phyloP scores from a whole-genome alignment of 2,113 vertebrate species.

The Cephalopholis sonnerati region DNA sequence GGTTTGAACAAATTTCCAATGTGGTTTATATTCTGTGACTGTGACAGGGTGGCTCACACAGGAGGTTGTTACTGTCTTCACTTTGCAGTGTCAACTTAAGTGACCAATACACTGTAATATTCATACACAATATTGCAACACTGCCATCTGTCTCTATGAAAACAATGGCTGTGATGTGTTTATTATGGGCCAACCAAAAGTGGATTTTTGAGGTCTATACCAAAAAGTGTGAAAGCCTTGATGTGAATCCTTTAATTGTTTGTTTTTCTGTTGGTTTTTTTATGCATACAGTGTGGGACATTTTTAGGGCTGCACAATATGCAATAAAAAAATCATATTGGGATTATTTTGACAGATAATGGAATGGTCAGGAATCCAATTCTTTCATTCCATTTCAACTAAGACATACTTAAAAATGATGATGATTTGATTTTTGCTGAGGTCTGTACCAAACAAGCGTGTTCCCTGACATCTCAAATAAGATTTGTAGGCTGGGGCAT shows the following conservation, averaged over 20 bases:
- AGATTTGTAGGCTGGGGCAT: no score
- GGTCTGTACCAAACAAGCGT: no score
- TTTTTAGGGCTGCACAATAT: no score
- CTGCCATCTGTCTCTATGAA: not conserved
- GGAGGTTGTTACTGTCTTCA: not conserved
- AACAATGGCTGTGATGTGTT: not conserved
- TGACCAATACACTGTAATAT: not conserved
- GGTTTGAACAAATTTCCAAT: conserved; percentile 24
- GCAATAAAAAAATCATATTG: no score
- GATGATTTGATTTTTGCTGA: no score
- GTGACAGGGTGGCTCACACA: not conserved
- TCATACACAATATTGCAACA: not conserved
- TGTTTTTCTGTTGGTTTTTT: not conserved
- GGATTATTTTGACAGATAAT: no score
- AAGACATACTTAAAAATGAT: no score
- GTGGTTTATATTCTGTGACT: not conserved
- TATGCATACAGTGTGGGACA: no score
- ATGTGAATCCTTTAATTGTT: not conserved
- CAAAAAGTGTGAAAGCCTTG: not conserved
- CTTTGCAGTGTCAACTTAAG: conserved; percentile 29
- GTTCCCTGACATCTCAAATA: no score
- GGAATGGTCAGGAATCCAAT: no score
- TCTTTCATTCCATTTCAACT: no score
- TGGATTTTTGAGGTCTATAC: not conserved
- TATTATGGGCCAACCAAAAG: not conserved